A percentile compares a stretch with the other conserved stretches of the same genome.
Conservation (phyloP, 2,113 vertebrate genomes). For the Salvelinus alpinus region DNA sequence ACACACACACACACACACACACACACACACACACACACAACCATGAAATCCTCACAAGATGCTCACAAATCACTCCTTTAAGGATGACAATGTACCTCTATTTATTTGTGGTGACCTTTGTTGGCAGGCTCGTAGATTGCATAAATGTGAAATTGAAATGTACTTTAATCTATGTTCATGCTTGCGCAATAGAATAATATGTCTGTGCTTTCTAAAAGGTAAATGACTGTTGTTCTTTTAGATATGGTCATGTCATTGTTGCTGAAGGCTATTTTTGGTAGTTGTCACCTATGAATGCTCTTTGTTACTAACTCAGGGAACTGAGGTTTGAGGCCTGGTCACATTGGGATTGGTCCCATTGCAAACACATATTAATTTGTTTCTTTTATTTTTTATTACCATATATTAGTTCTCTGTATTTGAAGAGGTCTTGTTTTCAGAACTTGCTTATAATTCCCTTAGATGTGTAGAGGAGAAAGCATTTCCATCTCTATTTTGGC, state of each 20-base stretch:
- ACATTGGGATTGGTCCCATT: constrained; percentile 45
- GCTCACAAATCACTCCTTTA: constrained; percentile 38
- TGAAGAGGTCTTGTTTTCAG: constrained; percentile 26
- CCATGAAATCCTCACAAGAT: constrained; percentile 22
- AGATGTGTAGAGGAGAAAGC: constrained; percentile 18
- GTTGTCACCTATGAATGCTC: constrained; percentile 39
- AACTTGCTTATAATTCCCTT: constrained; percentile 30
- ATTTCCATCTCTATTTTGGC: constrained; percentile 20
- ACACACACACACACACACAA: too few species aligned
- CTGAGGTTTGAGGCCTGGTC: constrained; percentile 65
- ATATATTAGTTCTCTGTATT: constrained; percentile 7
- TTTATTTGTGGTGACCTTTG: constrained; percentile 19
- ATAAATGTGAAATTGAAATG: constrained; percentile 59
- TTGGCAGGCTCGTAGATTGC: constrained; percentile 32
- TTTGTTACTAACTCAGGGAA: constrained; percentile 82
- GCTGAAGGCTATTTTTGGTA: constrained; percentile 27
- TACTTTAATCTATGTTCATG: constrained; percentile 42
- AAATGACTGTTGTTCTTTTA: constrained; percentile 37
- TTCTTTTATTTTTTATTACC: constrained; percentile 49
- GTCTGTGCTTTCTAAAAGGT: constrained; percentile 45
- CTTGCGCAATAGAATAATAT: constrained; percentile 47
- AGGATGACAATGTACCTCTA: constrained; percentile 54
- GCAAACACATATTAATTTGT: constrained; percentile 51
- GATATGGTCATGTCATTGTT: constrained; percentile 45
- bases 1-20: too few species aligned